These are phyloP conservation scores for Ceratosolen fusciceps DNA, from an alignment of 1,140 invertebrate genomes.

Conservation along the genomic window DNA sequence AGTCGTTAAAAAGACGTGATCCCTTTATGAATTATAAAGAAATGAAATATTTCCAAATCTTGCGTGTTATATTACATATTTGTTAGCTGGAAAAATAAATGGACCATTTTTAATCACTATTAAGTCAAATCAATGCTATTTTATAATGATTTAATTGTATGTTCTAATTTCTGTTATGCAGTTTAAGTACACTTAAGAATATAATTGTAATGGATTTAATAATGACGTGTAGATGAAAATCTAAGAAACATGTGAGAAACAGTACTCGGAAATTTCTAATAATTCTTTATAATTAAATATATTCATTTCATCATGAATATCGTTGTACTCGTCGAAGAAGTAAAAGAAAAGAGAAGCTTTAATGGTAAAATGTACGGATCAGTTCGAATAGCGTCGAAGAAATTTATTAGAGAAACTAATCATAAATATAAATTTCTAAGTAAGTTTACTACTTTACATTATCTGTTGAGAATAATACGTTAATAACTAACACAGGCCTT, in stretches of 20 bases:
- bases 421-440: too few species aligned
- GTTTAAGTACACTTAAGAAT: neutral
- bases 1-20: too few species aligned
- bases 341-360: too few species aligned
- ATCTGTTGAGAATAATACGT: too few species aligned
- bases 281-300: neutral
- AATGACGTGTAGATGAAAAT: neutral
- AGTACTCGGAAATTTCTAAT: neutral
- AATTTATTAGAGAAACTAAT: too few species aligned
- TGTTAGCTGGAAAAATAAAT: constrained; percentile 21
- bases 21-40: too few species aligned
- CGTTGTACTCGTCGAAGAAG: too few species aligned
- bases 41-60: too few species aligned
- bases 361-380: too few species aligned
- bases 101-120: constrained; percentile 21
- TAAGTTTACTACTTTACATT: too few species aligned
- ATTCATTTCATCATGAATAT: neutral
- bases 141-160: neutral
- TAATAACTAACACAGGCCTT: too few species aligned
- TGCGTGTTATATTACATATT: neutral
- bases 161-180: neutral
- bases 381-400: too few species aligned
- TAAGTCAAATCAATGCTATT: constrained; percentile 6
- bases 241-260: neutral
- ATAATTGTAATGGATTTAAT: neutral